Conservation (phyloP, 2,888 invertebrate species). For the Hyposoter didymator region DNA sequence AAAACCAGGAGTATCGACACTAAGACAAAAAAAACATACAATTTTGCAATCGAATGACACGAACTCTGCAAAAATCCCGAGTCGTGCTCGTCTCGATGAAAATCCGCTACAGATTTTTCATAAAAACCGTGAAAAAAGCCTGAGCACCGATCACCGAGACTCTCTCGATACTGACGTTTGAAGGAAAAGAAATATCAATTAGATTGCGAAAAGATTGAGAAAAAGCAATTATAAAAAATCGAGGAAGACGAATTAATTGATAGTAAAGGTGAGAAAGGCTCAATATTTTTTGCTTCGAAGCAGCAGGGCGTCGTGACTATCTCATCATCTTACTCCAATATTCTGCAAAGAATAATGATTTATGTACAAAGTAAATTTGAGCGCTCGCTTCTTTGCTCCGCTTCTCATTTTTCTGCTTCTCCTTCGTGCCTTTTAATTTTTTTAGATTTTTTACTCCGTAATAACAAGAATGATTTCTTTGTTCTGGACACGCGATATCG, state of each 20-base stretch:
- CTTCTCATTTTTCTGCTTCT: not conserved
- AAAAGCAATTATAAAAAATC: not conserved
- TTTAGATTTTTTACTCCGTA: not conserved
- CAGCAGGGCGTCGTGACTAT: not conserved
- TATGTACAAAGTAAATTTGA: not conserved
- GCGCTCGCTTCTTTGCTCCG: not conserved
- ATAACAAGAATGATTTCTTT: constrained; percentile 48
- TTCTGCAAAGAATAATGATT: constrained; percentile 24
- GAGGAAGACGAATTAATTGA: not conserved
- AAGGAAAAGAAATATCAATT: not conserved
- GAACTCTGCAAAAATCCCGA: no score
- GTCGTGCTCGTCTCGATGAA: no score
- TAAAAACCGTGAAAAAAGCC: no score
- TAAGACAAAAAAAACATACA: no score
- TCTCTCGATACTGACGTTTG: no score
- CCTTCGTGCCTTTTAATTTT: not conserved
- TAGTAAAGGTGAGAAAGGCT: not conserved
- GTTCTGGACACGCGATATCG: constrained; percentile 30
- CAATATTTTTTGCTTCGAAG: not conserved
- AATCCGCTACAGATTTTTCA: no score
- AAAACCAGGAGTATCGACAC: no score
- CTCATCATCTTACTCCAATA: constrained; percentile 4
- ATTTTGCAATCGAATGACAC: no score
- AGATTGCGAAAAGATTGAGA: not conserved
- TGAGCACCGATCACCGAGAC: no score